Conservation (phyloP, 2,113 vertebrate genomes). For the Mirza zaza region DNA sequence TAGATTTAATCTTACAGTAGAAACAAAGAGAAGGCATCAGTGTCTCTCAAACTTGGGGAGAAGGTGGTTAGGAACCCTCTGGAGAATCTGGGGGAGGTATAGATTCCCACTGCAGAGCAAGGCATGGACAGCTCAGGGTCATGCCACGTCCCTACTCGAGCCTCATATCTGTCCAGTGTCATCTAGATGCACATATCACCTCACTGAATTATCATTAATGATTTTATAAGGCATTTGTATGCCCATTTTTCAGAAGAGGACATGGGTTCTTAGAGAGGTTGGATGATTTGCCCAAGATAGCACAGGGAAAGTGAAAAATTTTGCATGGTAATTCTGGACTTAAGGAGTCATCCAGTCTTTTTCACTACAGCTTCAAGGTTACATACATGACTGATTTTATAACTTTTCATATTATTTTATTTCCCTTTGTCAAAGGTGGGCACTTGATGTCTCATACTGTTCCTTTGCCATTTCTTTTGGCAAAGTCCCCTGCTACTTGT, state of each 20-base stretch:
- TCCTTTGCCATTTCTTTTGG: neutral
- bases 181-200: neutral
- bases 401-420: neutral
- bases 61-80: neutral
- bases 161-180: neutral
- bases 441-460: neutral
- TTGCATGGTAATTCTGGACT: neutral
- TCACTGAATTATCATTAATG: neutral
- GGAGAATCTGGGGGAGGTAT: neutral
- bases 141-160: accelerated
- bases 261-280: neutral
- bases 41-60: neutral
- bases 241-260: slow-evolving; percentile 13
- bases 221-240: neutral
- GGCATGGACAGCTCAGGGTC: neutral
- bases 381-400: neutral
- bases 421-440: neutral
- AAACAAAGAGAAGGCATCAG: neutral
- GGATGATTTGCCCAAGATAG: neutral
- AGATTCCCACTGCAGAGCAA: neutral
- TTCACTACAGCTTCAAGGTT: neutral
- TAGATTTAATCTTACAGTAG: slow-evolving; percentile 41
- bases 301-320: neutral
- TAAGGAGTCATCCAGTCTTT: neutral
- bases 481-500: neutral